A percentile compares a stretch with the other conserved stretches of the same genome.
These are phyloP conservation scores for Tetraodon nigroviridis DNA, from an alignment of 2,113 vertebrate species.

Conservation along the genomic window DNA sequence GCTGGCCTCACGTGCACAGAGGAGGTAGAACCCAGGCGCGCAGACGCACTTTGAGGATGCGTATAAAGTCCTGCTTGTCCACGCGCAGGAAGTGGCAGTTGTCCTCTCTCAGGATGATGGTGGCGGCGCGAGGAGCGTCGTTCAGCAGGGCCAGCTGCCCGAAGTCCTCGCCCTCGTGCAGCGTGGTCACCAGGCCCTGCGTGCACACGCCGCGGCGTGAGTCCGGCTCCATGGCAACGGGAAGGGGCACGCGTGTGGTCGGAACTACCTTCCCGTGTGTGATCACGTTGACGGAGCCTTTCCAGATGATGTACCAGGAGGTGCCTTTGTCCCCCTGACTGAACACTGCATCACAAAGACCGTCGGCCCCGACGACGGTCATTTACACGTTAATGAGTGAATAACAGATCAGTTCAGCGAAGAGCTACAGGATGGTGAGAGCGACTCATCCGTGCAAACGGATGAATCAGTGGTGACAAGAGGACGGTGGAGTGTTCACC, in stretches of 20 bases:
- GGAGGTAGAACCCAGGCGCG: too few species aligned
- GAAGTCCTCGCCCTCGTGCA: slow-evolving; percentile 92
- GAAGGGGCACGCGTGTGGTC: neutral
- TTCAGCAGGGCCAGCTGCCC: slow-evolving; percentile 93
- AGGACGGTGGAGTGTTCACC: too few species aligned
- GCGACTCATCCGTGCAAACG: too few species aligned
- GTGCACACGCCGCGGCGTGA: neutral
- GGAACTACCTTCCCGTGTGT: slow-evolving; percentile 89
- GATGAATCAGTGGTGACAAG: too few species aligned
- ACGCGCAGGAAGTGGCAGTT: slow-evolving; percentile 93
- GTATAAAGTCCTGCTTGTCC: slow-evolving; percentile 94
- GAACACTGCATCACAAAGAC: slow-evolving; percentile 78
- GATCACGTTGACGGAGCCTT: slow-evolving; percentile 95
- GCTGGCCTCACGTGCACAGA: too few species aligned
- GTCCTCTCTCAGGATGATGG: slow-evolving; percentile 89
- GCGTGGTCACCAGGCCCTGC: slow-evolving; percentile 87
- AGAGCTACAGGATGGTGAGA: too few species aligned
- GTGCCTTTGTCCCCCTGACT: slow-evolving; percentile 96
- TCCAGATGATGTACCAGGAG: slow-evolving; percentile 98
- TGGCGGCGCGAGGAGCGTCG: slow-evolving; percentile 87
- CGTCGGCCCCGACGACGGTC: neutral
- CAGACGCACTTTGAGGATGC: slow-evolving; percentile 84
- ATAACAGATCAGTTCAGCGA: too few species aligned
- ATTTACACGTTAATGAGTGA: slow-evolving; percentile 1
- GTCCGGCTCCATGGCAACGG: neutral